Conservation (phyloP, 2,797 vertebrate genomes). For the Notolepis coatsorum region DNA sequence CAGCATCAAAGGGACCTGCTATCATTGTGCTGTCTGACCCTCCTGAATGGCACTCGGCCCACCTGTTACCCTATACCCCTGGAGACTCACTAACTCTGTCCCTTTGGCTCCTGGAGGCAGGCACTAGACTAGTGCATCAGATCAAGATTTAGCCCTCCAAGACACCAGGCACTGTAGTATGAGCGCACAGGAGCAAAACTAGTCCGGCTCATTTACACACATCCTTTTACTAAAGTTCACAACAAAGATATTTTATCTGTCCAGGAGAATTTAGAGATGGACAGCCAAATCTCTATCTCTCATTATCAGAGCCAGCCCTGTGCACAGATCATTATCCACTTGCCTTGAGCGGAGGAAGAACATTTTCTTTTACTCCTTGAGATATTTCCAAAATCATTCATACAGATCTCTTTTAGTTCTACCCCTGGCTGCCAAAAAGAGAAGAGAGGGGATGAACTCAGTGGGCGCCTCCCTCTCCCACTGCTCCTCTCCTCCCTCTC, state of each 20-base stretch:
- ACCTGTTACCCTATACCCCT: constrained; percentile 75
- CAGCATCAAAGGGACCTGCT: constrained; percentile 72
- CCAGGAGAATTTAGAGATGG: constrained; percentile 31
- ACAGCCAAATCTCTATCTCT: constrained; percentile 22
- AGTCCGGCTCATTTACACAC: constrained; percentile 35
- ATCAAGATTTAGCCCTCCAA: constrained; percentile 44
- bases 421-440: constrained; percentile 5
- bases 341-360: neutral
- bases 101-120: constrained; percentile 61
- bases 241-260: constrained; percentile 13
- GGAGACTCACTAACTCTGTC: constrained; percentile 58
- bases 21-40: constrained; percentile 68
- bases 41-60: constrained; percentile 65
- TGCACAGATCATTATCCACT: constrained; percentile 30
- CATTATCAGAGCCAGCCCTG: constrained; percentile 2
- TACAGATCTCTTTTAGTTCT: constrained; percentile 8
- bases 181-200: constrained; percentile 12
- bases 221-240: constrained; percentile 27
- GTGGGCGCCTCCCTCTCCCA: neutral
- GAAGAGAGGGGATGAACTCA: constrained; percentile 1
- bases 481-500: no score
- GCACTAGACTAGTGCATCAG: constrained; percentile 49
- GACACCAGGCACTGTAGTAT: constrained; percentile 15
- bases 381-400: constrained; percentile 8
- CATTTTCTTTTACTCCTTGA: neutral